phyloP scores from a whole-genome alignment of 2,888 invertebrate genomes.

The Empis livida region DNA sequence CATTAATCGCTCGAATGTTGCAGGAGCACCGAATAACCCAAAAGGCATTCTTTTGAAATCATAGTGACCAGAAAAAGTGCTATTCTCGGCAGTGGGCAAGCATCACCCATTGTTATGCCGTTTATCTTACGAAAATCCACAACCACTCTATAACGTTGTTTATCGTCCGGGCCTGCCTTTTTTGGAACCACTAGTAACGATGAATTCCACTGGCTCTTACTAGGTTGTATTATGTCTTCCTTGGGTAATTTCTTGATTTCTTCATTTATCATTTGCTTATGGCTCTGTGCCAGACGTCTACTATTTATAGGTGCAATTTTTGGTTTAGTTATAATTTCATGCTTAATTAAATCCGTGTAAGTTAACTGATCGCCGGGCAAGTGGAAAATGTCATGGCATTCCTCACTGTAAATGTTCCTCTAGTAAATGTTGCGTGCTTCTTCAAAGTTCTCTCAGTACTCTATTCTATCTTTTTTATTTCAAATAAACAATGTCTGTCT shows the following conservation, averaged over 20 bases:
- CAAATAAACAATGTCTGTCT: too few species aligned
- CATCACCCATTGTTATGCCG: conserved; percentile 13
- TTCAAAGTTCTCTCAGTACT: too few species aligned
- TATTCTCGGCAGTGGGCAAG: conserved; percentile 12
- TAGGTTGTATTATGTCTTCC: conserved; percentile 2
- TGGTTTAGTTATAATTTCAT: too few species aligned
- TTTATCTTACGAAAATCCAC: conserved; percentile 15
- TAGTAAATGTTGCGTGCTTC: too few species aligned
- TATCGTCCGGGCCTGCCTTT: conserved; percentile 12
- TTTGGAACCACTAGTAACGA: conserved; percentile 17
- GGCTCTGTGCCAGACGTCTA: conserved; percentile 3
- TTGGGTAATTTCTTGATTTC: conserved; percentile 10
- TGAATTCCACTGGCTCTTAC: conserved; percentile 12
- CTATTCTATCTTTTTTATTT: too few species aligned
- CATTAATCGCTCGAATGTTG: conserved; percentile 21
- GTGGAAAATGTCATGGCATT: too few species aligned
- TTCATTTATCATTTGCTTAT: conserved; percentile 6
- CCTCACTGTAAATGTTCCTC: too few species aligned
- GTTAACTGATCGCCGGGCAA: too few species aligned
- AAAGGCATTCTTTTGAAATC: conserved; percentile 16
- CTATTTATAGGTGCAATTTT: conserved; percentile 8
- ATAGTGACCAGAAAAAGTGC: conserved; percentile 11
- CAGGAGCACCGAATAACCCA: conserved; percentile 17
- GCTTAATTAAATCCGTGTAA: too few species aligned
- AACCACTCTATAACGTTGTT: conserved; percentile 17